A percentile compares a stretch with the other conserved stretches of the same genome.
Conservation (phyloP, 1,140 invertebrate genomes). For the Drosophila saltans region DNA sequence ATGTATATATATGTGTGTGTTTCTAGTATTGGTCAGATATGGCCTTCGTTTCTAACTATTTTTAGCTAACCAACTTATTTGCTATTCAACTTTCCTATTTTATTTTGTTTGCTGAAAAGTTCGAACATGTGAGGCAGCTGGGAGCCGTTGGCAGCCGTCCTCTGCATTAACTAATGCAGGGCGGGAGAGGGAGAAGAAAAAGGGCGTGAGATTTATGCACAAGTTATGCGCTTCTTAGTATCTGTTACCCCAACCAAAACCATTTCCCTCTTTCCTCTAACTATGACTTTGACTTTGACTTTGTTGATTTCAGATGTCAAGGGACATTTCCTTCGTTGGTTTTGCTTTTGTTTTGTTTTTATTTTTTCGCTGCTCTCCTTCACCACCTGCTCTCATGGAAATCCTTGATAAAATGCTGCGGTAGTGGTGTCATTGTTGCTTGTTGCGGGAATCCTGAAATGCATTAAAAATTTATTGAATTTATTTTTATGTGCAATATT, state of each 20-base stretch:
- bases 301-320: conserved; percentile 4
- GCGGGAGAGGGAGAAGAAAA: not conserved
- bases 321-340: not conserved
- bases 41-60: conserved; percentile 29
- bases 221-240: conserved; percentile 64
- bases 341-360: not conserved
- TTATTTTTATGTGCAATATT: conserved; percentile 58
- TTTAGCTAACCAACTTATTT: conserved; percentile 66
- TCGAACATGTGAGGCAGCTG: conserved; percentile 50
- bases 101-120: conserved; percentile 44
- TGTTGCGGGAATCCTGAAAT: conserved; percentile 43
- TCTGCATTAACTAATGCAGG: conserved; percentile 6
- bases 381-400: conserved; percentile 43
- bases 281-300: not conserved
- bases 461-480: conserved; percentile 79
- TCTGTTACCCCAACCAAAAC: not conserved
- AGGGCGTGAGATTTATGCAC: conserved; percentile 62
- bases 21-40: conserved; percentile 16
- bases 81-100: conserved; percentile 37
- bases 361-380: not conserved
- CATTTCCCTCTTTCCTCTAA: too few relatives aligned
- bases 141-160: conserved; percentile 3
- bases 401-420: conserved; percentile 25
- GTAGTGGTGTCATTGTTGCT: conserved; percentile 60
- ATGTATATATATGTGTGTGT: too few relatives aligned